Evolutionary conservation across 23 tunicate genomes (phyloP).

Genomic region (Styela clava): DNA sequence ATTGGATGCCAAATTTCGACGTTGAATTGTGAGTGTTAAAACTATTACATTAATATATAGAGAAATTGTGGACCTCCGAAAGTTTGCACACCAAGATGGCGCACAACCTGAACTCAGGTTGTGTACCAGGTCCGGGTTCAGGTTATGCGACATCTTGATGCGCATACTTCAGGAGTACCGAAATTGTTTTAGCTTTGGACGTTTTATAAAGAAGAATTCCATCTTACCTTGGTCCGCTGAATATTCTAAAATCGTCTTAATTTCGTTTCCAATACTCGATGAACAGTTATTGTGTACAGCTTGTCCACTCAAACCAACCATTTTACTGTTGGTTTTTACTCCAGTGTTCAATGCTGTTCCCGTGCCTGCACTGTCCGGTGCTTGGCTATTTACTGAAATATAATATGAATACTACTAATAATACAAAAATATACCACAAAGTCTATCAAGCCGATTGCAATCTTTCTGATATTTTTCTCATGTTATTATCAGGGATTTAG

Average conservation of each 20-base stretch:
- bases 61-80: too few species aligned
- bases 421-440: not conserved
- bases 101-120: too few species aligned
- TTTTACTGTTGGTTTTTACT: constrained; percentile 41
- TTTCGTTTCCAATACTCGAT: constrained; percentile 35
- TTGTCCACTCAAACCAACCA: constrained; percentile 48
- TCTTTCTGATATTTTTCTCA: not conserved
- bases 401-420: not conserved
- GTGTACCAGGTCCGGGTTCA: too few species aligned
- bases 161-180: too few species aligned
- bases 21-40: too few species aligned
- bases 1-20: too few species aligned
- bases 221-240: constrained; percentile 19
- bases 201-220: too few species aligned
- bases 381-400: constrained; percentile 46
- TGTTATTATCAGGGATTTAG: not conserved
- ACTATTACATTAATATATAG: too few species aligned
- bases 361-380: constrained; percentile 85
- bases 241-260: constrained; percentile 29
- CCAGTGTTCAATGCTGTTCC: constrained; percentile 73
- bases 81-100: too few species aligned
- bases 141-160: too few species aligned
- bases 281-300: constrained; percentile 35
- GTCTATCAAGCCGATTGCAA: not conserved
- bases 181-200: too few species aligned